A percentile compares a stretch with the other conserved stretches of the same genome.
phyloP scores from a whole-genome alignment of 2,113 vertebrate species.

The Corvus cornix region DNA sequence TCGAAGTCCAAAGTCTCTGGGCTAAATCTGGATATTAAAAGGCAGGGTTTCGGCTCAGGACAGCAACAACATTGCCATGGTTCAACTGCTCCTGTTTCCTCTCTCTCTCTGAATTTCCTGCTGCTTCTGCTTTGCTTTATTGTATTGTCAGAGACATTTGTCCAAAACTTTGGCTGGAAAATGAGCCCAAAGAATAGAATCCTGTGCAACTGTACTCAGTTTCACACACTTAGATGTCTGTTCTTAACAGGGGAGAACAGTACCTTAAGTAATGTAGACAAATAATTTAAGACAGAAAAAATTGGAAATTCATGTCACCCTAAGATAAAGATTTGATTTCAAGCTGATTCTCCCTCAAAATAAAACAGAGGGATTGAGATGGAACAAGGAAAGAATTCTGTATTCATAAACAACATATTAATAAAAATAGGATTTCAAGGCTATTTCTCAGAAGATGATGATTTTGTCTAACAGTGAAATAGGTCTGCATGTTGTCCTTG shows the following conservation, averaged over 20 bases:
- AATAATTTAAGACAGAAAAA: neutral
- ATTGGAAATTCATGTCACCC: neutral
- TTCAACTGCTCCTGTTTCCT: neutral
- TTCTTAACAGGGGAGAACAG: neutral
- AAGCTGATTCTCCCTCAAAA: neutral
- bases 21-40: neutral
- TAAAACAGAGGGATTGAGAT: neutral
- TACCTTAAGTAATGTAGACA: neutral
- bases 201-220: neutral
- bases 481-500: conserved; percentile 3
- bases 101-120: neutral
- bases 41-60: neutral
- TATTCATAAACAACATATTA: neutral
- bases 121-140: neutral
- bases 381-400: neutral
- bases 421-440: neutral
- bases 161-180: neutral
- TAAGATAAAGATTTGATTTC: neutral
- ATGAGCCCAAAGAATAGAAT: neutral
- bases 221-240: neutral
- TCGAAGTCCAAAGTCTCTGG: neutral
- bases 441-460: neutral
- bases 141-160: neutral
- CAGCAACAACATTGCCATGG: neutral
- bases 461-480: neutral